Base-by-base conservation (phyloP, 2,888 invertebrate species). In the Himalopsyche anomala region DNA sequence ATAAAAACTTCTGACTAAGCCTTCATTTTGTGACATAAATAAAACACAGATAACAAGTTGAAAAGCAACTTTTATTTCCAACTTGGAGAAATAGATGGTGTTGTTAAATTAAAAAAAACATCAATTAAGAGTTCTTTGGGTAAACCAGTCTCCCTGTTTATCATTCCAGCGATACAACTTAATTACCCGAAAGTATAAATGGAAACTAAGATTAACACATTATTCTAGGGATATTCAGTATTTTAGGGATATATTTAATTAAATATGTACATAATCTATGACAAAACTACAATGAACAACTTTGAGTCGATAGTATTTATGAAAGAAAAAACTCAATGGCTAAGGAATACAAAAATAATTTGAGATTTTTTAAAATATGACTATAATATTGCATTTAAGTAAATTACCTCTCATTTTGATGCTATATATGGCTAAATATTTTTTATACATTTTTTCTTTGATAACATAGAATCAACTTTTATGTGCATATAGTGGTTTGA, bases 61-160 rank as follows among this genome's bases (percentile, higher is more conserved):
- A 62, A 62, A 62, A 62, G 62, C 62, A 62, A 62, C 62, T 62
- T 62, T 62, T 62, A 62, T 62, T 62, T 62, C 62, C 62, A 62
- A 62, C 62, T 62, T 62, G n/a, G 19, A 62, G 62, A 62, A 62
- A 62, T 62, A 62, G 62, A 62, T 62, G 62, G 62, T 62, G 62
- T 62, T 62, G 62, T 62, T 5, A 62, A 62, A 62, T 19, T 19
- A 19, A 62, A 62, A 56, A 62, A 62, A 62, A 62, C 62, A 62
- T 62, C 19, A 62, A 62, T 62, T 9, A 62, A 62, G 62, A 62
- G 19, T 62, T 62, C 62, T 62, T 62, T 62, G 62, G 62, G 62
- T 62, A 62, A 62, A 62, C 6, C 62, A 62, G 62, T 62, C 62
- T n/a, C 62, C 62, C 62, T 62, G 62, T 62, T 62, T 62, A 62